Conservation (phyloP, 2,797 vertebrate genomes). For the Platyrinchus mystaceus region DNA sequence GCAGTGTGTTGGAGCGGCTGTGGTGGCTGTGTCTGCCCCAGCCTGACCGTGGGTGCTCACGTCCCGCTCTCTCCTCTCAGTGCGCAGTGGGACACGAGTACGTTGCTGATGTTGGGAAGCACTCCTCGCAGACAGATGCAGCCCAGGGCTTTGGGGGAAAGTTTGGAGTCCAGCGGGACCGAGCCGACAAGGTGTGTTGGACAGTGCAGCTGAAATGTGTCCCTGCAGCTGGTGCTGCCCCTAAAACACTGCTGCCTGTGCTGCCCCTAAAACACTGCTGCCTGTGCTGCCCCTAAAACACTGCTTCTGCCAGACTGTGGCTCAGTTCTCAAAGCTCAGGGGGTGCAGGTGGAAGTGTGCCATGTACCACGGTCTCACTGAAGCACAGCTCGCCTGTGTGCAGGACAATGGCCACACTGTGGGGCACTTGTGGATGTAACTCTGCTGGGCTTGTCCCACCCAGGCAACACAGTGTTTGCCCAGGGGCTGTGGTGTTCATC, state of each 20-base stretch:
- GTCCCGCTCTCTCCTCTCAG: conserved; percentile 61
- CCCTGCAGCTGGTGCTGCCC: not conserved
- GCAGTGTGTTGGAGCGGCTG: not conserved
- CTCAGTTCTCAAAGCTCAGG: not conserved
- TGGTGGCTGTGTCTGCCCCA: not conserved
- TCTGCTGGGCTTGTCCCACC: not conserved
- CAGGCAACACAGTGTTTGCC: not conserved
- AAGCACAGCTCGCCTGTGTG: not conserved
- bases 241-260: not conserved
- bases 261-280: not conserved
- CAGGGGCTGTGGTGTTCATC: too few relatives aligned
- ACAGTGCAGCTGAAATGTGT: rapidly evolving
- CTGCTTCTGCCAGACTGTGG: not conserved
- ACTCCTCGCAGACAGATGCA: conserved; percentile 93
- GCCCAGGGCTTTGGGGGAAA: conserved; percentile 93
- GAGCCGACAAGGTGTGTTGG: conserved; percentile 86
- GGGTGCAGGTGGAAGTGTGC: not conserved
- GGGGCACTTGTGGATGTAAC: not conserved
- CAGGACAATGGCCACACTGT: not conserved
- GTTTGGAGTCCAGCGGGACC: conserved; percentile 90
- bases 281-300: not conserved
- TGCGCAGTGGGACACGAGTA: conserved; percentile 89
- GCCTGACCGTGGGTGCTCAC: rapidly evolving
- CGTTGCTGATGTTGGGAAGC: conserved; percentile 84
- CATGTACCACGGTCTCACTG: rapidly evolving